A percentile compares a stretch with the other conserved stretches of the same genome.
phyloP scores from a whole-genome alignment of 2,888 invertebrate species.

The Lymantria monacha region DNA sequence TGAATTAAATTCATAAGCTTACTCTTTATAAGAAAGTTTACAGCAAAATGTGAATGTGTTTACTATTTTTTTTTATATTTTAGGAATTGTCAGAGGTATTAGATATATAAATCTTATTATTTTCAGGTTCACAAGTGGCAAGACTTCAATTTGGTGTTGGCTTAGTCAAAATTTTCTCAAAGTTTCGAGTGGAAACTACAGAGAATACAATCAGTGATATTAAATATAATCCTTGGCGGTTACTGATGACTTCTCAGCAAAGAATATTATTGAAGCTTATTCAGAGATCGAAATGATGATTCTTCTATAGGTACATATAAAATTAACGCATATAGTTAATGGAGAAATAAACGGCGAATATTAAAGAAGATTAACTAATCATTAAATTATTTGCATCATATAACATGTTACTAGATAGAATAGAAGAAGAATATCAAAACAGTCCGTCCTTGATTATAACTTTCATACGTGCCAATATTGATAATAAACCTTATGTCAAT shows the following conservation, averaged over 20 bases:
- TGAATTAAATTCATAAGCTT: too few relatives aligned
- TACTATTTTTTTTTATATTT: too few relatives aligned
- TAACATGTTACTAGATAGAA: too few relatives aligned
- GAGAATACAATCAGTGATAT: constrained; percentile 32
- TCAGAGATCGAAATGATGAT: constrained; percentile 15
- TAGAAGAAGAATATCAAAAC: too few relatives aligned
- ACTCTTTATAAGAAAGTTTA: too few relatives aligned
- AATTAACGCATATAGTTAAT: too few relatives aligned
- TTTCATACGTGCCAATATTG: too few relatives aligned
- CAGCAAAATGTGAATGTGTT: too few relatives aligned
- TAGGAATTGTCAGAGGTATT: not conserved
- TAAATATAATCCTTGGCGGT: constrained; percentile 32
- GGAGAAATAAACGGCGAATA: not conserved
- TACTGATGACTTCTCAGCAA: constrained; percentile 33
- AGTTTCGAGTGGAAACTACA: constrained; percentile 44
- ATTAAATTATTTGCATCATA: too few relatives aligned
- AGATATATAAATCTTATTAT: not conserved
- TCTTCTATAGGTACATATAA: too few relatives aligned
- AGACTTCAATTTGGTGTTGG: constrained; percentile 45
- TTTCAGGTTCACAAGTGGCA: constrained; percentile 48
- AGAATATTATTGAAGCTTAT: constrained; percentile 34
- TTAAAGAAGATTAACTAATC: too few relatives aligned
- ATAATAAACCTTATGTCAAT: too few relatives aligned
- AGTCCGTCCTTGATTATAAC: not conserved
- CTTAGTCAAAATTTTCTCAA: constrained; percentile 39